Evolutionary conservation across 2,888 invertebrate genomes (phyloP).

Genomic region (Escarpia spicata): DNA sequence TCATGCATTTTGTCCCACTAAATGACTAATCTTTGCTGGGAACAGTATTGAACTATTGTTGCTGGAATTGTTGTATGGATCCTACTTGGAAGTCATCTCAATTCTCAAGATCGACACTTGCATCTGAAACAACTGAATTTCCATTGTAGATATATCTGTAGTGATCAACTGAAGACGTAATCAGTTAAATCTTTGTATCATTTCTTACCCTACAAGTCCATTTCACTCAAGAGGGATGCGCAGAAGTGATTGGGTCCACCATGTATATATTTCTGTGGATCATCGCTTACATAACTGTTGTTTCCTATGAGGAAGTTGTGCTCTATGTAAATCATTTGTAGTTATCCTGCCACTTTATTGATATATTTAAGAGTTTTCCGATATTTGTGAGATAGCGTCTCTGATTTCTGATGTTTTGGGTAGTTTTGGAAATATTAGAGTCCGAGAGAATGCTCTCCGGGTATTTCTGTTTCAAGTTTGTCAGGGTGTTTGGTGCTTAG

Average conservation of each 20-base stretch:
- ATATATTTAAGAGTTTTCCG: not conserved
- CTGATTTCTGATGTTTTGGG: not conserved
- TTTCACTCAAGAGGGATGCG: not conserved
- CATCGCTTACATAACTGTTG: not conserved
- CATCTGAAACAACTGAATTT: no score
- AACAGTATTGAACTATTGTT: not conserved
- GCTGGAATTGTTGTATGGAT: not conserved
- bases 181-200: not conserved
- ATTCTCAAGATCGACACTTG: no score
- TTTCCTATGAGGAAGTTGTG: not conserved
- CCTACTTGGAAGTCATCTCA: not conserved
- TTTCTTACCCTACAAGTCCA: not conserved
- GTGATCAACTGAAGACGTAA: not conserved
- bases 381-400: not conserved
- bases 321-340: not conserved
- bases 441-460: not conserved
- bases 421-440: not conserved
- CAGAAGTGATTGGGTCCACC: not conserved
- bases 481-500: slow-evolving; percentile 9
- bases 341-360: not conserved
- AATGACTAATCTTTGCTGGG: not conserved
- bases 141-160: no score
- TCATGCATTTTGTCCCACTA: not conserved
- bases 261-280: not conserved
- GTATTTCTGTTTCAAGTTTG: not conserved